Base-by-base conservation (phyloP, 1,140 invertebrate species). In the Chrysopa pallens region DNA sequence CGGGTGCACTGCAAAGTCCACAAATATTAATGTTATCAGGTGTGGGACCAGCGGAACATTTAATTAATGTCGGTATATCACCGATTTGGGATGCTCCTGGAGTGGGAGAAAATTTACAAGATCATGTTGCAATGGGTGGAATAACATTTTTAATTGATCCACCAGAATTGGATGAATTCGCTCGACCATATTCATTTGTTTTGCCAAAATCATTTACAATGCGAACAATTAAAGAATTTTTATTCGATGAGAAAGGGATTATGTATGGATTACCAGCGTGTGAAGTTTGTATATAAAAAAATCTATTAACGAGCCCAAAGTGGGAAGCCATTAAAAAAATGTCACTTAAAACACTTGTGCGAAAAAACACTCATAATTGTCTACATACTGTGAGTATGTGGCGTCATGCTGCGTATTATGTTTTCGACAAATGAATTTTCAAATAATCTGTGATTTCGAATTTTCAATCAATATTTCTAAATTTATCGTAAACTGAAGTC, bases 21-120 rank as follows among this genome's bases (percentile, higher is more conserved):
- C 81, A 87, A 50, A 49, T 92, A 4, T 57, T 92, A 28, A 84
- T 91, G 82, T 55, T 90, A 5, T 84, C 80, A 1, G 81, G 80
- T 2, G 59, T 77, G 28, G 87, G 87, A 4, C 81, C 84, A 0
- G 54, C 49, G 6, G 58, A 69, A 5, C 74, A 87, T 51, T 58
- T 82, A 8, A 56, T 70, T 43, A 60, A 74, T 42, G 48, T 74
- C 7, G 67, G 68, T n/a, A 77, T 86, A 13, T 42, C 53, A 28
- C 49, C 60, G 2, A 51, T 69, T 39, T 53, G 67, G 2, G 59
- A 80, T 54, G 57, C 76, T 29, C 75, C 83, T 0, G 80, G 80
- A 0, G 85, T 91, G 1, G 87, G 87, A 0, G 55, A 70, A 43
- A 90, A 90, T 63, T 62, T 91, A 6, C 83, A 83, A 57, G 80